phyloP scores from a whole-genome alignment of 2,797 vertebrate species.

The Poecilia wingei region DNA sequence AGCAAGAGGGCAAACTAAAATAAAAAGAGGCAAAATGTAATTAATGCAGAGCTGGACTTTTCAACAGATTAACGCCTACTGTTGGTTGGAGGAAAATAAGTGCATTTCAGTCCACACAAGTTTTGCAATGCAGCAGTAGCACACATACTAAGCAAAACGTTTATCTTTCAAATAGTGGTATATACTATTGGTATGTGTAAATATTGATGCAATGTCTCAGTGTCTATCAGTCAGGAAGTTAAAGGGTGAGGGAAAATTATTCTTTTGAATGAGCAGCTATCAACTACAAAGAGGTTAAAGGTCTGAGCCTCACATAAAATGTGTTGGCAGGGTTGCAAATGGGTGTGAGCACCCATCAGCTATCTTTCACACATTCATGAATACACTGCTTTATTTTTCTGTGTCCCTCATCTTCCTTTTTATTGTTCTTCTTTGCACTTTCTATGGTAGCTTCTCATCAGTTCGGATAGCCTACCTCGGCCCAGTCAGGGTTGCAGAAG shows the following conservation, averaged over 20 bases:
- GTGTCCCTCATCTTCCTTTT: neutral
- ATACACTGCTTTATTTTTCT: neutral
- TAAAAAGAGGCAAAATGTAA: neutral
- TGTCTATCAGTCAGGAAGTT: too few species aligned
- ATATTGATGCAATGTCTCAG: too few species aligned
- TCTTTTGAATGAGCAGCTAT: too few species aligned
- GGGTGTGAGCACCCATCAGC: too few species aligned
- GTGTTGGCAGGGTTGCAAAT: too few species aligned
- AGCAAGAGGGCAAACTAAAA: neutral
- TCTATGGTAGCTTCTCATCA: neutral
- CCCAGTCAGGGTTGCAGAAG: constrained; percentile 87
- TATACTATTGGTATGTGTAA: neutral
- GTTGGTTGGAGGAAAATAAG: neutral
- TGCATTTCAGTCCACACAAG: neutral
- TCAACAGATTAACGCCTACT: neutral
- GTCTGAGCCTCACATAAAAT: too few species aligned
- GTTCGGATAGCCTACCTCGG: constrained; percentile 74
- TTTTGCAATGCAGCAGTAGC: neutral
- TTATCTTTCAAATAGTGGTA: neutral
- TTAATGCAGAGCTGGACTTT: neutral
- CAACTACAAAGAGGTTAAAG: too few species aligned
- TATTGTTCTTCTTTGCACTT: neutral
- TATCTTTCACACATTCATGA: neutral
- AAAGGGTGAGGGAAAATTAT: too few species aligned
- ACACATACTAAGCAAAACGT: neutral